Percentiles rank a stretch among this genome's conserved stretches.
Conservation (phyloP, 2,797 vertebrate genomes). For the Pterois miles region DNA sequence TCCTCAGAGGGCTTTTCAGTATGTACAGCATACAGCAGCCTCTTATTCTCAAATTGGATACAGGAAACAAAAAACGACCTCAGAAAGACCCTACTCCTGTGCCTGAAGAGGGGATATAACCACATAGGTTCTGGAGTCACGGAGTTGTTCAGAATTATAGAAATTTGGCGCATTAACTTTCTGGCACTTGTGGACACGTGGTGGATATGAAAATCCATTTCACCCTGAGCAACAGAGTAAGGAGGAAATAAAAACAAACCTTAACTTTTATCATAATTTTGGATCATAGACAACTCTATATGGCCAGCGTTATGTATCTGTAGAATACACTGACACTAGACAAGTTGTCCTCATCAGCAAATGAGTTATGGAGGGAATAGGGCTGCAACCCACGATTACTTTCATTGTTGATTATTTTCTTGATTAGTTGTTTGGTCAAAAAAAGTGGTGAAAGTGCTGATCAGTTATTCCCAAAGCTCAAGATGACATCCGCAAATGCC, state of each 20-base stretch:
- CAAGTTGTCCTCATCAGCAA: background rate
- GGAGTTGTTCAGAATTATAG: background rate
- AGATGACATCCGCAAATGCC: too few species aligned
- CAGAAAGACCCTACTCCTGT: background rate
- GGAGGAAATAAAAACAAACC: background rate
- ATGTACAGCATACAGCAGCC: background rate
- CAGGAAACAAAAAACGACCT: background rate
- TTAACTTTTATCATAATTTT: background rate
- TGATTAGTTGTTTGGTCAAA: too few species aligned
- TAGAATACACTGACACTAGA: background rate
- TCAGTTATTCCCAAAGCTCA: too few species aligned
- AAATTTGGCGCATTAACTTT: slow-evolving; percentile 1
- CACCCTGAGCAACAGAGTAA: background rate
- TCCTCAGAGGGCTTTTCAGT: background rate
- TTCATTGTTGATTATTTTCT: too few species aligned
- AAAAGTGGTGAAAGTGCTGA: too few species aligned
- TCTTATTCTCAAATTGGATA: background rate
- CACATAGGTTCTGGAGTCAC: background rate
- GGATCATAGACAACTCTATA: background rate
- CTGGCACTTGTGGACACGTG: background rate
- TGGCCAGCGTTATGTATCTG: background rate
- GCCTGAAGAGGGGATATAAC: background rate
- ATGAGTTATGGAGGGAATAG: background rate
- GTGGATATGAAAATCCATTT: background rate
- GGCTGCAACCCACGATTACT: too few species aligned